Evolutionary conservation across 2,113 vertebrate species (phyloP), one percentile per base, ranked within the genome.

Genomic region (Elgaria multicarinata): DNA sequence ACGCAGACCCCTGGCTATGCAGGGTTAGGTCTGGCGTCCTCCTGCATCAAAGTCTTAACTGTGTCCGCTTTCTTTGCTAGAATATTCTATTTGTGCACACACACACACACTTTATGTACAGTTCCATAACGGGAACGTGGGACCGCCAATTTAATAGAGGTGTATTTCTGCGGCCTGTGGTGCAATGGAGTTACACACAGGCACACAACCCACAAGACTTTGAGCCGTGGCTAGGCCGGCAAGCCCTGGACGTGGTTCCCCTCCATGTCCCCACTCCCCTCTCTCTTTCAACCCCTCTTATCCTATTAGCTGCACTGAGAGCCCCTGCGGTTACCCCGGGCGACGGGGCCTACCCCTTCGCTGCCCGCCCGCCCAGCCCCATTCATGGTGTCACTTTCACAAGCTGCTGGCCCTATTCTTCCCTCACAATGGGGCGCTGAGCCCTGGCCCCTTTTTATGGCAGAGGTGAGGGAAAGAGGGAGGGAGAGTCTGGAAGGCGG

Each of bases 361-460:
- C 85, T 22, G 13, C 33, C 26, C 26, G 53, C n/a, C 46, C 26
- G 39, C 82, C 44, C 75, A 24, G 75, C 64, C 22, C 83, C 79
- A 53, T 69, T 90, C 92, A 62, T 12, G 69, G 80, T 28, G 72
- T 86, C 87, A 71, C 71, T 89, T 89, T 77, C 89, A 84, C 87
- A 82, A 88, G 86, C 79, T 69, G 58, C 58, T 58, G 28, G n/a
- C 69, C 39, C 90, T 82, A 24, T 92, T 92, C 72, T 90, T 53
- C 20, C 2, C 62, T 55, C 39, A 77, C 85, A 87, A 83, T 77
- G 79, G 86, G 84, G 78, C 67, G 10, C 33, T 58, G 75, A 58
- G 50, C 46, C 89, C 31, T 13, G 66, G 36, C 75, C 83, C 31
- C 50, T 46, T 71, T 88, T 85, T 71, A 85, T 85, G 31, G 39